phyloP scores from a whole-genome alignment of 2,797 vertebrate genomes.

The Prionace glauca region DNA sequence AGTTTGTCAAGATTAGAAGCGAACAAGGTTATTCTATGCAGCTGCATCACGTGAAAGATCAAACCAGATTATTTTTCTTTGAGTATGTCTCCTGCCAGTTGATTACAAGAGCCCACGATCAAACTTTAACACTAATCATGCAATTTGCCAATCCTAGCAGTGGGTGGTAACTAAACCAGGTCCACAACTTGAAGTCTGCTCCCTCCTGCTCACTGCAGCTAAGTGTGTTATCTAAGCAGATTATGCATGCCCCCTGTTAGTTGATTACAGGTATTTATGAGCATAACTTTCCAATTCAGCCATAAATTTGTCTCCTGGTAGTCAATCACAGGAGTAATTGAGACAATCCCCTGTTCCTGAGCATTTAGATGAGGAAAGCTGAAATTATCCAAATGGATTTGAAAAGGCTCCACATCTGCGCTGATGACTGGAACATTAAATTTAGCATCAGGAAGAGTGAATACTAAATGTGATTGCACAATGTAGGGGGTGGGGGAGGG shows the following conservation, averaged over 20 bases:
- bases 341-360: not conserved
- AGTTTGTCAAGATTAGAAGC: not conserved
- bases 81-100: conserved; percentile 9
- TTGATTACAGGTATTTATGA: not conserved
- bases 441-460: not conserved
- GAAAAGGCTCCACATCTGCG: not conserved
- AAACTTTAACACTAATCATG: not conserved
- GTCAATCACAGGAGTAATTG: not conserved
- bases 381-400: not conserved
- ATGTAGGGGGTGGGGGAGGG: not conserved
- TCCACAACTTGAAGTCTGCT: not conserved
- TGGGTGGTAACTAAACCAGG: not conserved
- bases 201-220: not conserved
- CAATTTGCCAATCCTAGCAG: not conserved
- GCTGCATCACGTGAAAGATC: not conserved
- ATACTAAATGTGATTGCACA: not conserved
- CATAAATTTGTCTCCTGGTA: not conserved
- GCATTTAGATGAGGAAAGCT: not conserved
- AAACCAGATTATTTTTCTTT: not conserved
- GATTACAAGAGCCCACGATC: not conserved
- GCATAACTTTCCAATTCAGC: not conserved
- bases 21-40: not conserved
- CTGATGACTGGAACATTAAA: not conserved
- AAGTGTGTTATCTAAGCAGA: not conserved
- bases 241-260: not conserved